Evolutionary conservation across 2,797 vertebrate species (phyloP).

Genomic region (Melanotaenia parkinsoni): DNA sequence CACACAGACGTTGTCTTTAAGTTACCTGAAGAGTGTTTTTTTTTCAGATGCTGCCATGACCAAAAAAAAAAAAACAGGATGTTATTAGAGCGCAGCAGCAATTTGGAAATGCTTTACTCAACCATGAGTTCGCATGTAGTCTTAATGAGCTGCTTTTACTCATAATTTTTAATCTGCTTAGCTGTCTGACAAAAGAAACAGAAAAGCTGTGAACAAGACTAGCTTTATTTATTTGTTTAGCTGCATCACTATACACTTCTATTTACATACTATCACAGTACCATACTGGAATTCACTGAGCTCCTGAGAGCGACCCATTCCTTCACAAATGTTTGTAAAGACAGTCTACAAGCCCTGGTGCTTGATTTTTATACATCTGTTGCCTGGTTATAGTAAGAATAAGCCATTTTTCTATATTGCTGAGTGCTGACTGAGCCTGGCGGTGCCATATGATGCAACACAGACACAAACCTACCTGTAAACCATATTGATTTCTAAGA

Average conservation of each 20-base stretch:
- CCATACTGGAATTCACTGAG: too few species aligned
- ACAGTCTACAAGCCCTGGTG: too few species aligned
- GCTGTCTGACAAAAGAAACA: not conserved
- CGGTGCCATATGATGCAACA: not conserved
- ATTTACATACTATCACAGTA: too few species aligned
- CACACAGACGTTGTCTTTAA: not conserved
- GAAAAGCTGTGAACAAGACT: too few species aligned
- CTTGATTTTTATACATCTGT: too few species aligned
- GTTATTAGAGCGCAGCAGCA: not conserved
- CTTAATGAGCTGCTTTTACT: not conserved
- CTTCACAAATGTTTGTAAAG: too few species aligned
- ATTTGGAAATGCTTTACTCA: not conserved
- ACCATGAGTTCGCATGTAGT: not conserved
- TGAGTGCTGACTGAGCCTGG: not conserved
- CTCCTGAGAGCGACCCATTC: too few species aligned
- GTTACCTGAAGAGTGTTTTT: not conserved
- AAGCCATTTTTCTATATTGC: not conserved
- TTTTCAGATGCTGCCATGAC: not conserved
- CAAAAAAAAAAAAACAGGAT: not conserved
- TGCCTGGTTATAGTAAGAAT: not conserved
- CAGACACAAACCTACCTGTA: not conserved
- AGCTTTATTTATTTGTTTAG: not conserved
- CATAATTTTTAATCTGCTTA: not conserved
- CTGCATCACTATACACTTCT: not conserved
- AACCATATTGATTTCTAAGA: not conserved